Base-by-base conservation (phyloP, 2,113 vertebrate genomes). In the Perccottus glenii region DNA sequence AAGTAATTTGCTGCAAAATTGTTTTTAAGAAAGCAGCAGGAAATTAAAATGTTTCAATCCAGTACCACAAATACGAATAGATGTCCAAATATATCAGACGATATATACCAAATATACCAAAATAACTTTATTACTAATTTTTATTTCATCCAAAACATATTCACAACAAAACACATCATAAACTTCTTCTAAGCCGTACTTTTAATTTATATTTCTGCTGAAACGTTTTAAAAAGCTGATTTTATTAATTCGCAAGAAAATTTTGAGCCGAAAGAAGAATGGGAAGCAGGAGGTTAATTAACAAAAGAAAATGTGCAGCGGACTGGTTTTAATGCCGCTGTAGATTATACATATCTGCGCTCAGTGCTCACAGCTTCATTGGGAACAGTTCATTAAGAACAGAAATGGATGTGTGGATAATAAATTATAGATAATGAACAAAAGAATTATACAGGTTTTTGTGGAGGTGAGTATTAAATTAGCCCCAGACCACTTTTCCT, bases 341-440 rank as follows among this genome's bases (percentile, higher is more conserved):
- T 16, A 55, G 74, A 78, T 75, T 60, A 75, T 72, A 61, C 60
- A 70, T 40, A 75, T 55, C 48, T 9, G 19, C 57, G n/a, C 36
- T 38, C 44, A 53, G 12, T 33, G 15, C 15, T 50, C 48, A 55
- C 33, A 19, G 5, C 1, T 57, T 68, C 16, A 67, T 51, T 27
- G 5, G 35, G 42, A 66, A 1, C 27, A n/a, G 6, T 45, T 60
- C 38, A 66, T 77, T 63, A 60, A 3, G 35, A 47, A 9, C 36
- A 15, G 27, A 70, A 77, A 56, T 9, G 58, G 35, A 32, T 3
- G 10, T 48, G 47, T 49, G 58, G 6, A 50, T 19, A 3, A 60
- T 57, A 49, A 61, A 67, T 56, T 64, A 67, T 36, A 44, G n/a
- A 56, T 11, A 33, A n/a, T 3, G 11, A 52, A 42, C 9, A n/a